Conservation (phyloP, 1,140 invertebrate genomes). For the Drosophila nebulosa region DNA sequence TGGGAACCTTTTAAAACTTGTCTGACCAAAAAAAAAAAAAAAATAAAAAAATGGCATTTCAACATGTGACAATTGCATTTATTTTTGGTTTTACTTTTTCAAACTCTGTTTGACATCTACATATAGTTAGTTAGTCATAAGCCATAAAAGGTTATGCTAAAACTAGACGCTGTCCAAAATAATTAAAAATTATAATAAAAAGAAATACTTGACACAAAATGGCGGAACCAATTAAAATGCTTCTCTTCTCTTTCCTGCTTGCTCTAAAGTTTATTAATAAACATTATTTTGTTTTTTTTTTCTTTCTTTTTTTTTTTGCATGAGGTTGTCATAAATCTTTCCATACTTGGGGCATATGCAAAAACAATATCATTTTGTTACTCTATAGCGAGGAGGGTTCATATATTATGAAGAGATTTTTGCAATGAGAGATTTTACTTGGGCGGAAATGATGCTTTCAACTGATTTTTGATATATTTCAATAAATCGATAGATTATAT, state of each 20-base stretch:
- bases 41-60: slow-evolving; percentile 30
- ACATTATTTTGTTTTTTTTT: slow-evolving; percentile 17
- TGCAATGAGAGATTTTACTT: background rate
- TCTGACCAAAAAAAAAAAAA: slow-evolving; percentile 43
- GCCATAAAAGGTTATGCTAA: slow-evolving; percentile 28
- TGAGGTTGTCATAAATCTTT: slow-evolving; percentile 73
- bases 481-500: no score
- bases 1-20: slow-evolving; percentile 38
- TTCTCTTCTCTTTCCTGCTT: slow-evolving; percentile 34
- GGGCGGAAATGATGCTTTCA: no score
- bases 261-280: slow-evolving; percentile 64
- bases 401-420: background rate
- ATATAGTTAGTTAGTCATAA: slow-evolving; percentile 18
- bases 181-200: slow-evolving; percentile 18
- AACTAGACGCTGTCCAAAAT: slow-evolving; percentile 25
- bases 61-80: slow-evolving; percentile 53
- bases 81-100: slow-evolving; percentile 9
- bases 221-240: slow-evolving; percentile 63
- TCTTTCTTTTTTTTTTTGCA: slow-evolving; percentile 16
- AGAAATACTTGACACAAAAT: slow-evolving; percentile 19
- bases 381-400: background rate
- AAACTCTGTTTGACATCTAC: slow-evolving; percentile 16
- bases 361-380: slow-evolving; percentile 43
- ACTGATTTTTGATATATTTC: background rate
- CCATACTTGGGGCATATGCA: slow-evolving; percentile 68